Base-by-base conservation (phyloP, 2,888 invertebrate genomes). In the Furcula furcula region DNA sequence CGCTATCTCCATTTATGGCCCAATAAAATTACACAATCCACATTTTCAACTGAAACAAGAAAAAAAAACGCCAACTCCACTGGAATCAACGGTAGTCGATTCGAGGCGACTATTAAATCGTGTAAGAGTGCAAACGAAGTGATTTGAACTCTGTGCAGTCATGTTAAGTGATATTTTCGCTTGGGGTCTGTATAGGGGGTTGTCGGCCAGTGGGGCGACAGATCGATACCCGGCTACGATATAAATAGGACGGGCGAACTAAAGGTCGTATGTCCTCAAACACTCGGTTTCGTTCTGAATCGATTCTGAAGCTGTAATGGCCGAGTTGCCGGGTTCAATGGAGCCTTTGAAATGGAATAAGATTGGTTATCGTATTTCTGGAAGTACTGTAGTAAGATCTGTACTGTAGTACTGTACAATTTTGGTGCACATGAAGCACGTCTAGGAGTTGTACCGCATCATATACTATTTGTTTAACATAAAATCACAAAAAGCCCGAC, bases 201-300 rank as follows among this genome's bases (percentile, higher is more conserved):
- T 73, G 76, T 83, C 71, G 81, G 84, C 77, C 84, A 85, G 79
- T 86, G 79, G 87, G 80, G 74, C 86, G 83, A 31, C 69, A 57
- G 81, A 79, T 87, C 87, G 82, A 87, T 87, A 80, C 71, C 53
- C 68, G 76, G 79, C 78, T 80, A 75, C 67, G 74, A 75, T 81
- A 85, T 85, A 85, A 80, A 86, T 86, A 85, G 85, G 80, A 75
- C 82, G 77, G 64, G 62, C 64, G 67, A 79, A 82, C 72, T 80
- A 74, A 62, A 70, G 67, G 66, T 64, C 58, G 58, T 41, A 52
- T 62, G 48, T 50, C 49, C 59, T 61, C 61, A 56, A 66, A 72
- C 77, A 69, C 71, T 79, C 76, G 65, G 77, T 82, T 83, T 82
- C 77, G 65, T 74, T 80, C 48, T 46, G 55, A 56, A 81, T 80